Evolutionary conservation across 2,113 vertebrate genomes (phyloP), one percentile per base, ranked within the genome.

Genomic region (Phylloscopus trochilus): DNA sequence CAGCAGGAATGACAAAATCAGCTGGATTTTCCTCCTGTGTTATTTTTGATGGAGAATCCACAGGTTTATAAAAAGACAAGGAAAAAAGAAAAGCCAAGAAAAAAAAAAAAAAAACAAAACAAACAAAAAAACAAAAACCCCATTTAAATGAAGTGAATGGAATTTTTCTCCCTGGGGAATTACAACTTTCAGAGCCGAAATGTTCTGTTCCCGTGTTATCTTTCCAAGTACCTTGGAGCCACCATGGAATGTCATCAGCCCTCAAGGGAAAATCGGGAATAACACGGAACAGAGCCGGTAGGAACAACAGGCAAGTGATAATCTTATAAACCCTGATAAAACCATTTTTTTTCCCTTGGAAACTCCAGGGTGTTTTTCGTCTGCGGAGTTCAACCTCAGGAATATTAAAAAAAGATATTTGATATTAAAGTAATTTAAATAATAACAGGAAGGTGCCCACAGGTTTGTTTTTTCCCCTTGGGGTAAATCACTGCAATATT

Each of bases 1-100:
- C 13, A 56, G 4, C 44, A 44, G 59, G 41, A 41, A 33, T 30
- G 23, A 31, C 58, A 76, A 24, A 52, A 26, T 9, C 56, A 17
- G 8, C 9, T 47, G 13, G 11, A 11, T 66, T 69, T 88, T 5
- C 21, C 27, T 13, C 2, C 8, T 26, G 2, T 13, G 44, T 43
- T 73, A 9, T 55, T 53, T 83, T 80, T 41, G 11, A 20, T 0
- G 0, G 7, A 28, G 10, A 7, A 27, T n/a, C 21, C 43, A 10
- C 7, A n/a, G 22, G 15, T 82, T 62, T 51, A 12, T 13, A 11
- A 69, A 56, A n/a, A 39, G n/a, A 56, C 27, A 22, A 59, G 18
- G 43, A 1, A 4, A 4, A 28, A 49, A 37, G 56, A 39, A 3
- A 5, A n/a, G 26, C 23, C 47, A 39, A 39, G 37, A 39, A 39